Conservation (phyloP, 2,797 vertebrate species). For the Rhynchonycteris naso region DNA sequence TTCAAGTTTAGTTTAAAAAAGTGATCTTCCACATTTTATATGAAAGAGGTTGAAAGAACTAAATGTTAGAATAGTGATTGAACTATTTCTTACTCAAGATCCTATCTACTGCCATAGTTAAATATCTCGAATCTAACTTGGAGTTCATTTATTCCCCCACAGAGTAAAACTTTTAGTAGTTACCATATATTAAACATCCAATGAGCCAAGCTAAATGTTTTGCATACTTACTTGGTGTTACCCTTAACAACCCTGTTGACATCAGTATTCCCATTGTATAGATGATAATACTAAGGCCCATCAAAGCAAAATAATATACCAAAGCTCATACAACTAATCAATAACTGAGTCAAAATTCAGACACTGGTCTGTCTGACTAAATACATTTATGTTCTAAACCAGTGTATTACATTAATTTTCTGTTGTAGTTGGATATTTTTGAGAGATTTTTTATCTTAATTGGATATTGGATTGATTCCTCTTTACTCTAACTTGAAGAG, state of each 20-base stretch:
- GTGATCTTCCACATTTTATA: background rate
- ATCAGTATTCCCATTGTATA: constrained; percentile 3
- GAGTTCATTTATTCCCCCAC: background rate
- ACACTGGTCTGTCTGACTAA: background rate
- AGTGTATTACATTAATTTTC: background rate
- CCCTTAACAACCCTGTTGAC: background rate
- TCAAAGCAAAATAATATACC: background rate
- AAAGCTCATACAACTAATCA: background rate
- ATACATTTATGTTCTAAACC: background rate
- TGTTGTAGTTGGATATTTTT: constrained; percentile 41
- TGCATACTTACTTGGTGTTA: background rate
- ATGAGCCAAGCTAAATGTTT: constrained; percentile 26
- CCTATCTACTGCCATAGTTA: background rate
- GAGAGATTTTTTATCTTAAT: background rate
- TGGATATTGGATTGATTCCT: background rate
- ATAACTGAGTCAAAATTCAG: background rate
- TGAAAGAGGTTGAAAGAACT: constrained; percentile 30
- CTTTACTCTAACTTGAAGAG: background rate
- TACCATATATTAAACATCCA: constrained; percentile 22
- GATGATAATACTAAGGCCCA: constrained; percentile 19
- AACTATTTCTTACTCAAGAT: background rate
- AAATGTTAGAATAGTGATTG: background rate
- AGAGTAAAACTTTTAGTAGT: constrained; percentile 28
- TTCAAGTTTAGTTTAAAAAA: constrained; percentile 45
- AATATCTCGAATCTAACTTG: constrained; percentile 9